Base-by-base conservation (phyloP, 2,797 vertebrate species). In the Tapera naevia region DNA sequence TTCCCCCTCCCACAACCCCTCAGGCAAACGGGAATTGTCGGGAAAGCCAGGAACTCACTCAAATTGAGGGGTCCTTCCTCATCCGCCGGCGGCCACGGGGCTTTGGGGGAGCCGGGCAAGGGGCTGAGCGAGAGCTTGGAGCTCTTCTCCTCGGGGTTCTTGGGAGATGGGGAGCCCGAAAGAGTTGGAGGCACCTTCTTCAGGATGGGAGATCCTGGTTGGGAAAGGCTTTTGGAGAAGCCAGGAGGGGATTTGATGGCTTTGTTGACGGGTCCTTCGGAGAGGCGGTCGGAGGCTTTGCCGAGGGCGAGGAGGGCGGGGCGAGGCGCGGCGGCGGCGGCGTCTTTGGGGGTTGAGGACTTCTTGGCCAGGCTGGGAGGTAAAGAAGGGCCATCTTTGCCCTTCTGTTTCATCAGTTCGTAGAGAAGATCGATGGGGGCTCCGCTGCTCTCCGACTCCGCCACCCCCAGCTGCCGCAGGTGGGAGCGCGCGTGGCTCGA, bases 31-130 rank as follows among this genome's bases (percentile, higher is more conserved):
- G 61, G 33, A 86, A 93, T 45, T 22, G 46, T 15, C 11, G 16
- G 13, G 10, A 25, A 30, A 53, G 17, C 28, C 16, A 7, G 25
- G 32, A 80, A 98, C 99, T 99, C 98, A 99, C 99, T 99, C 95
- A 99, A 98, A 97, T 99, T 99, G 91, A 99, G 98, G 27, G 99
- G 99, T 87, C 99, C 99, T 57, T 99, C 99, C 6, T 98, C 98
- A 66, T 99, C 99, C 91, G 98, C 98, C 23, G 98, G 98, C 4
- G 98, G 98, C 99, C 99, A 99, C 78, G 99, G 98, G 4, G 98
- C 98, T 94, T 98, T 99, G 72, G 98, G 95, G 70, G 98, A 94
- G 33, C 97, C 64, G 73, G 97, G 95, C 82, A 98, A 89, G 4
- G 98, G 95, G 88, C 98, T 97, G 28, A 98, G 96, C 80, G 82